These are phyloP conservation scores for Caenorhabditis sp. DNA, from an alignment of 2,888 invertebrate species.

Conservation along the genomic window DNA sequence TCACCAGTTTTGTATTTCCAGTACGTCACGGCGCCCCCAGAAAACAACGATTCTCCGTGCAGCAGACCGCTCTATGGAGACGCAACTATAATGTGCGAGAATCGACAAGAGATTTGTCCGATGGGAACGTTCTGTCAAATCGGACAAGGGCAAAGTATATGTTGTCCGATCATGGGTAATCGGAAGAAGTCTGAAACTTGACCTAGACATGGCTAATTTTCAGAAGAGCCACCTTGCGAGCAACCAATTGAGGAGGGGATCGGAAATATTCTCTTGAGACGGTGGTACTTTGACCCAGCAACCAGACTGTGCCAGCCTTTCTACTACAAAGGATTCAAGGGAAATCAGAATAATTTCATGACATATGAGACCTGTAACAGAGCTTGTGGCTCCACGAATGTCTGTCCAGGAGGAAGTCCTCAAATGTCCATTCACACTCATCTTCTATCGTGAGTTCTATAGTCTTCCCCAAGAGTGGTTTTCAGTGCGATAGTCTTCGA, in stretches of 20 bases:
- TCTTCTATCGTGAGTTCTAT: constrained; percentile 44
- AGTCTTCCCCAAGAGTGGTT: no score
- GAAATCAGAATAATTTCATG: constrained; percentile 77
- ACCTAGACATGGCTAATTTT: neutral
- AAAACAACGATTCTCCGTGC: constrained; percentile 66
- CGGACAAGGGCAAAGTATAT: constrained; percentile 73
- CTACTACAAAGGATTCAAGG: constrained; percentile 76
- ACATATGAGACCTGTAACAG: constrained; percentile 67
- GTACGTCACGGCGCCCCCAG: constrained; percentile 50
- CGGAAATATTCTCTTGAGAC: constrained; percentile 66
- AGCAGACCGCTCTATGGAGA: constrained; percentile 61
- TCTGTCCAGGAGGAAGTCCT: constrained; percentile 62
- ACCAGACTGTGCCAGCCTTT: constrained; percentile 72
- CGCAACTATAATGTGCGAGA: constrained; percentile 70
- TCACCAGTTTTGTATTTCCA: constrained; percentile 35
- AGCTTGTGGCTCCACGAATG: constrained; percentile 68
- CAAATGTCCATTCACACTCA: constrained; percentile 59
- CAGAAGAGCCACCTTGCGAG: constrained; percentile 70
- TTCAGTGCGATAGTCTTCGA: no score
- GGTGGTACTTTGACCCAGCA: constrained; percentile 75
- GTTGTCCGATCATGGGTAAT: constrained; percentile 72
- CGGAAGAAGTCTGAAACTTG: neutral
- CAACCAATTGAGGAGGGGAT: constrained; percentile 71
- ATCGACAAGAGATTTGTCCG: constrained; percentile 66
- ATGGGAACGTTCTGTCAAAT: constrained; percentile 73